Evolutionary conservation across 2,113 vertebrate genomes (phyloP), one percentile per base, ranked within the genome.

Genomic region (Colius striatus): DNA sequence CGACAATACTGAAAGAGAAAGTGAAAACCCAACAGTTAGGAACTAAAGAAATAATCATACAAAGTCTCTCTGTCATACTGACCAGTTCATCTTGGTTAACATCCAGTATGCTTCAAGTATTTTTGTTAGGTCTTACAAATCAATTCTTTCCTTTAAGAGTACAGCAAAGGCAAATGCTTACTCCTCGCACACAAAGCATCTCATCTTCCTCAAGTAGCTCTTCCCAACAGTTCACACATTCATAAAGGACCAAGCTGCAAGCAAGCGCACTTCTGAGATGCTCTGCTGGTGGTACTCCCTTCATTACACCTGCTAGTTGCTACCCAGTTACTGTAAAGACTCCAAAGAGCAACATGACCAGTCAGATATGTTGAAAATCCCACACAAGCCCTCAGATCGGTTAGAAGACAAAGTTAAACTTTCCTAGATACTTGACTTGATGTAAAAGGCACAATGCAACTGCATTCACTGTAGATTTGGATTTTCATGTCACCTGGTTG

Each of bases 1-100:
- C 13, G 22, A 73, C 51, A n/a, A n/a, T n/a, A 87, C 97, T 98
- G 71, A 5, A 95, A 85, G 41, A 11, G 84, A 41, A 16, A 61
- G 32, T 68, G 84, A 55, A 85, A 94, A 90, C 63, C 47, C 30
- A 60, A 16, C 2, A 19, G 30, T 91, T 90, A 89, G 47, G 27
- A 68, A 76, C 47, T 30, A 43, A 79, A 75, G 68, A 71, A 90
- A 53, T 38, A 50, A 51, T 36, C 27, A 27, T 10, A 41, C 21
- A 15, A 89, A 74, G 36, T 11, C 13, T 67, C 77, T 30, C 71
- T 55, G 34, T 77, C 45, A 41, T 11, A 50, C 11, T 7, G 5
- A 84, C 6, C n/a, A 73, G 18, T 66, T 51, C 50, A 32, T 29
- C 15, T 18, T 43, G 18, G 18, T 54, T 48, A 84, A 73, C n/a